A percentile compares a stretch with the other conserved stretches of the same genome.
Conservation (phyloP, 2,888 invertebrate genomes). For the Epinotia nisella region DNA sequence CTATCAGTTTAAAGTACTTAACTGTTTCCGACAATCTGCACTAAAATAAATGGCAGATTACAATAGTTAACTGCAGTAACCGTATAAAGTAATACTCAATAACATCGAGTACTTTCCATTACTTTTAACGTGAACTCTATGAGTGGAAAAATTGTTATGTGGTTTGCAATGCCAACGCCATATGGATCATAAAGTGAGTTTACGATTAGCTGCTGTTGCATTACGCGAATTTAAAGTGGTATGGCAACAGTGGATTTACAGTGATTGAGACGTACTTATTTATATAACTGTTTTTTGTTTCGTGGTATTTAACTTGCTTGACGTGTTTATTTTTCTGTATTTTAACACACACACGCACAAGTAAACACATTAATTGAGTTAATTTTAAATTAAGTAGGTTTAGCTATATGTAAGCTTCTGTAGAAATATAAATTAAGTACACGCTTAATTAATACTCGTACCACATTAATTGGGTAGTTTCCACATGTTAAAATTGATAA, state of each 20-base stretch:
- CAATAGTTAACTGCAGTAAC: not conserved
- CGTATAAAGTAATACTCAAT: constrained; percentile 11
- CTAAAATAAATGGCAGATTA: not conserved
- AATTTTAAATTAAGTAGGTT: no score
- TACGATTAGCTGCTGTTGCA: constrained; percentile 47
- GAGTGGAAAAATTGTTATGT: constrained; percentile 61
- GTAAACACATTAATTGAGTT: no score
- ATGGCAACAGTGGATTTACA: not conserved
- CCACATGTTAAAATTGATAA: no score
- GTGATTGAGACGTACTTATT: not conserved
- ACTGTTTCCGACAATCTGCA: not conserved
- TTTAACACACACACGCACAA: no score
- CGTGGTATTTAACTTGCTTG: no score
- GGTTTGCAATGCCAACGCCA: constrained; percentile 47
- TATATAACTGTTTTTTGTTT: no score
- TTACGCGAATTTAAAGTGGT: not conserved
- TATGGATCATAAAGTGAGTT: constrained; percentile 75
- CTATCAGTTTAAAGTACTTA: not conserved
- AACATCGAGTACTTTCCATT: constrained; percentile 49
- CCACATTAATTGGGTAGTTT: no score
- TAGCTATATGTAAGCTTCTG: no score
- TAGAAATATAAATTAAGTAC: no score
- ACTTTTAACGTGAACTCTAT: constrained; percentile 57
- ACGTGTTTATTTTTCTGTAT: no score
- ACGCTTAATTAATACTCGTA: no score